Base-by-base conservation (phyloP, 2,888 invertebrate species). In the Thera obeliscata region DNA sequence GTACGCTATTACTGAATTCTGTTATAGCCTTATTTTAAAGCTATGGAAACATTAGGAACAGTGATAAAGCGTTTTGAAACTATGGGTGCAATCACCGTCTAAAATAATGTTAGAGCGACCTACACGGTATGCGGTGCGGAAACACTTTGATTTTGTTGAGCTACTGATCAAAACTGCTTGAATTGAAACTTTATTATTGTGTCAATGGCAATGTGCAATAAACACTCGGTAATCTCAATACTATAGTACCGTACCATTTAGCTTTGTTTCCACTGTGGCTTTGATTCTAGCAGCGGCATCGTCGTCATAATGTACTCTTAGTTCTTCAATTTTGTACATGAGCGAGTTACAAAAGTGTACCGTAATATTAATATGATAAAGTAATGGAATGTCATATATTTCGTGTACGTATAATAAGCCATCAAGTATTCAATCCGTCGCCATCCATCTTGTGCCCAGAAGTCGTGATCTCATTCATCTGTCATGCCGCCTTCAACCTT, bases 371-470 rank as follows among this genome's bases (percentile, higher is more conserved):
- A 86, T 89, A 87, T 87, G 84, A 81, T 83, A 85, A 89, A 91
- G 89, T 92, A 92, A 92, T 91, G 88, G 86, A 84, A 88, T 83
- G 89, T 90, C 91, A 87, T 81, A 81, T 86, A 87, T 87, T 88
- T 86, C 84, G 84, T 83, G 82, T 82, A 85, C 82, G 84, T 87
- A 84, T 90, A 89, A 90, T 91, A 92, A 91, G 90, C 88, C 87
- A 87, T 88, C 89, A 88, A 86, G 88, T 88, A 82, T 85, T 82
- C 83, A 80, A 80, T 81, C 78, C 76, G 73, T 76, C 76, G 80
- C 73, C 86, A 90, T 91, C 88, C 88, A 91, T 92, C 91, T 89
- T 83, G 77, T 74, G 78, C 71, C 80, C 76, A 72, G 77, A 77
- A 80, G 79, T 78, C 80, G 78, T 79, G 84, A 81, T 83, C 84